A percentile compares a stretch with the other conserved stretches of the same genome.
These are phyloP conservation scores for Lycocorax pyrrhopterus DNA, from an alignment of 2,113 vertebrate genomes.

Conservation along the genomic window DNA sequence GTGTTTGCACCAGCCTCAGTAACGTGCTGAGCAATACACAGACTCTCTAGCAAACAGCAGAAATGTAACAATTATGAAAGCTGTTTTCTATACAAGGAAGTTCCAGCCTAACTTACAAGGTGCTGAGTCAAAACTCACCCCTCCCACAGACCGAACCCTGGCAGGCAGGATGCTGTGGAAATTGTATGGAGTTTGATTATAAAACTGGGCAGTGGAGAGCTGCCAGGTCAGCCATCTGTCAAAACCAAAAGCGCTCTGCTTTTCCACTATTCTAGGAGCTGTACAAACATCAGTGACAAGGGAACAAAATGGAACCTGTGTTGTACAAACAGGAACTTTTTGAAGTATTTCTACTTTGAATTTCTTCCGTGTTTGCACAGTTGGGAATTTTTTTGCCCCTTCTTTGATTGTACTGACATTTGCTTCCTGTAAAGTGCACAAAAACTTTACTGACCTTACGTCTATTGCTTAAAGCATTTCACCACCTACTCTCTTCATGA, in stretches of 20 bases:
- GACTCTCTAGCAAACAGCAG: neutral
- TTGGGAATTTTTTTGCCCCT: conserved; percentile 61
- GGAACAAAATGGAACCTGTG: conserved; percentile 63
- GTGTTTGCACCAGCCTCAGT: neutral
- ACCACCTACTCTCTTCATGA: conserved; percentile 18
- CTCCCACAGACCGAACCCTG: conserved; percentile 30
- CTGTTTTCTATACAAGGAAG: conserved; percentile 43
- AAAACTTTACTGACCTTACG: conserved; percentile 24
- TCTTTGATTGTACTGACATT: conserved; percentile 63
- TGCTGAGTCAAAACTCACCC: conserved; percentile 44
- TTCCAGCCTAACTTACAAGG: neutral
- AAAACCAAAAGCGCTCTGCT: conserved; percentile 58
- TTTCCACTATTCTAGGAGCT: conserved; percentile 67
- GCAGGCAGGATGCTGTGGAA: conserved; percentile 65
- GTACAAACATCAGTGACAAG: conserved; percentile 63
- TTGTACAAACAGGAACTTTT: conserved; percentile 71
- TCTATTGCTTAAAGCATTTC: conserved; percentile 52
- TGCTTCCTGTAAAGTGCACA: conserved; percentile 60
- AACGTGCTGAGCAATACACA: neutral
- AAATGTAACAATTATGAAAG: neutral
- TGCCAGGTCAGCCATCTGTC: conserved; percentile 71
- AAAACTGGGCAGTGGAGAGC: conserved; percentile 52
- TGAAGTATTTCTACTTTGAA: conserved; percentile 71
- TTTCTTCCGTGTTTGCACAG: conserved; percentile 73
- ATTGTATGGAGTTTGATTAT: conserved; percentile 52